Evolutionary conservation across 2,113 vertebrate species (phyloP), one percentile per base, ranked within the genome.

Genomic region (Cairina moschata): DNA sequence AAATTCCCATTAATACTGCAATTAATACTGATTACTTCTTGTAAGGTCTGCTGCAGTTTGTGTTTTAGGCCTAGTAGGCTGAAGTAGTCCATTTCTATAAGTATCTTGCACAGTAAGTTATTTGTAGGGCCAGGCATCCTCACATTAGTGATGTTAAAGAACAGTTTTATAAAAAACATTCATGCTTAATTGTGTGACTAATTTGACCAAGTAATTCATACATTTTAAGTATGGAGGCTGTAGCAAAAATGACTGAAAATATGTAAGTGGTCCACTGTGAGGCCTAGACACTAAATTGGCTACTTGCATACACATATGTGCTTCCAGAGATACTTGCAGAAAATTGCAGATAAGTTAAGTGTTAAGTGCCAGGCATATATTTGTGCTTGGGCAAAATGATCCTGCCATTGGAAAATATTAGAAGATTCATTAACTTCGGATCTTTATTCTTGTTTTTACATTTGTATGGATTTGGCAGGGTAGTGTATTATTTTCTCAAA

Each of bases 1-100:
- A 92, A 95, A 73, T 34, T 91, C 25, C 25, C 25, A 66, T 52
- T 20, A 79, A 96, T 89, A 52, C 66, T 76, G 74, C 71, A 89
- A 89, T 96, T 94, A 91, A 85, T 94, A 74, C 50, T 89, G 50
- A 82, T 97, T 89, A 63, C 40, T 93, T 55, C 25, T 80, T 32
- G 91, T 89, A 87, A 76, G 11, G 62, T 79, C 71, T 85, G n/a
- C 55, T 85, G 55, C 48, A 85, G 25, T 93, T 91, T 82, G 22
- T 3, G 0, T 32, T 90, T 83, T 62, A 66, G 71, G n/a, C 20
- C 48, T 38, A 2, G 4, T 67, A 54, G 67, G 23, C 40, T 60
- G 86, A 86, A 83, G 50, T 28, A 73, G 36, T 55, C 31, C 32
- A 2, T 59, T 88, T 83, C 50, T 77, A 56, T 50, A 87, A 83